Conservation (phyloP, 23 tunicate genomes). For the Phallusia fumigata region DNA sequence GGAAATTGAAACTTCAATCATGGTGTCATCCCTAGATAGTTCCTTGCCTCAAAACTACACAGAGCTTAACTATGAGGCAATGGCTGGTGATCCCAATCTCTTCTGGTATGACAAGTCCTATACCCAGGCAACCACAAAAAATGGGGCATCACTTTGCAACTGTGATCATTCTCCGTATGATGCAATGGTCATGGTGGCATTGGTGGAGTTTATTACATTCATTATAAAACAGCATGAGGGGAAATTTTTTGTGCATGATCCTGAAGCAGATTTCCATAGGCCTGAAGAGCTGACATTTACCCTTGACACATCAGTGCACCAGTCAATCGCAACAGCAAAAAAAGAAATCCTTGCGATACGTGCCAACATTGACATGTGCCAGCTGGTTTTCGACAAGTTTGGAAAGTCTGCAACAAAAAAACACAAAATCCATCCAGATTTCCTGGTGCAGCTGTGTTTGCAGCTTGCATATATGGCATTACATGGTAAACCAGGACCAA, state of each 20-base stretch:
- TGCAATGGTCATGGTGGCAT: conserved; percentile 79
- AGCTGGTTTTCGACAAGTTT: conserved; percentile 47
- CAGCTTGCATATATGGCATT: conserved; percentile 80
- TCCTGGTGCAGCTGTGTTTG: conserved; percentile 63
- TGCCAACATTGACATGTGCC: conserved; percentile 44
- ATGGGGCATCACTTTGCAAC: conserved; percentile 46
- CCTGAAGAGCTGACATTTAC: conserved; percentile 54
- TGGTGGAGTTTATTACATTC: conserved; percentile 45
- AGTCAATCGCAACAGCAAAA: conserved; percentile 38
- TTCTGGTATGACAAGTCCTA: conserved; percentile 93
- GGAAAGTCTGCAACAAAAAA: conserved; percentile 64
- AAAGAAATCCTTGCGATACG: conserved; percentile 14
- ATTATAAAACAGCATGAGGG: conserved; percentile 28
- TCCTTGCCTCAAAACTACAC: conserved; percentile 40
- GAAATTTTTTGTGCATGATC: conserved; percentile 33
- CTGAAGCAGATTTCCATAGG: conserved; percentile 15
- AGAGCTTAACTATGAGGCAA: conserved; percentile 42
- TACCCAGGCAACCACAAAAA: conserved; percentile 23
- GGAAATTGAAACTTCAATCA: conserved; percentile 57
- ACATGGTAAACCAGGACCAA: conserved; percentile 91
- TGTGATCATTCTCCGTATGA: conserved; percentile 94
- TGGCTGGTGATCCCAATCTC: conserved; percentile 44
- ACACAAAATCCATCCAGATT: conserved; percentile 71
- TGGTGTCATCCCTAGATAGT: conserved; percentile 64
- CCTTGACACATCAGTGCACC: conserved; percentile 35